Conservation (phyloP, 2,888 invertebrate species). For the Scaptomyza parva region DNA sequence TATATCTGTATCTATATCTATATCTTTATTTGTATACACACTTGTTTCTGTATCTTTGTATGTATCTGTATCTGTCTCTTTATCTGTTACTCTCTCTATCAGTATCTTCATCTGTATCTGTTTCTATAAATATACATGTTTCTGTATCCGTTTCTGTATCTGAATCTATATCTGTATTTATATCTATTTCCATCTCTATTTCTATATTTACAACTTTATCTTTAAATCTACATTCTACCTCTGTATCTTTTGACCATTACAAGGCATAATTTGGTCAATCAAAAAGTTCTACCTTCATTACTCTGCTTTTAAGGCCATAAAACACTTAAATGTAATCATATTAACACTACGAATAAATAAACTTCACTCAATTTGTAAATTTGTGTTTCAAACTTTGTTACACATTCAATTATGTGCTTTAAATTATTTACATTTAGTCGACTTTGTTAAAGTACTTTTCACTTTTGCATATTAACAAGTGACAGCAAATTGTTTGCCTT, state of each 20-base stretch:
- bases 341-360: not conserved
- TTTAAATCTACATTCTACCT: not conserved
- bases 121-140: no score
- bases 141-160: no score
- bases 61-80: no score
- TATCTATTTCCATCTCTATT: not conserved
- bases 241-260: not conserved
- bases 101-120: no score
- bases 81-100: no score
- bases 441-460: conserved; percentile 18
- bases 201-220: not conserved
- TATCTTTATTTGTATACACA: no score
- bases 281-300: no score
- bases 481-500: conserved; percentile 14
- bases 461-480: conserved; percentile 12
- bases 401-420: conserved; percentile 39
- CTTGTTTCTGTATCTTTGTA: no score
- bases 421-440: conserved; percentile 4
- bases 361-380: conserved; percentile 8
- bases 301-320: not conserved
- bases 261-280: not conserved
- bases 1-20: no score
- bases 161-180: not conserved
- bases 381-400: conserved; percentile 11
- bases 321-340: conserved; percentile 1